Percentiles rank a stretch among this genome's conserved stretches.
These are phyloP conservation scores for Pagrus major DNA, from an alignment of 2,113 vertebrate species.

Conservation along the genomic window DNA sequence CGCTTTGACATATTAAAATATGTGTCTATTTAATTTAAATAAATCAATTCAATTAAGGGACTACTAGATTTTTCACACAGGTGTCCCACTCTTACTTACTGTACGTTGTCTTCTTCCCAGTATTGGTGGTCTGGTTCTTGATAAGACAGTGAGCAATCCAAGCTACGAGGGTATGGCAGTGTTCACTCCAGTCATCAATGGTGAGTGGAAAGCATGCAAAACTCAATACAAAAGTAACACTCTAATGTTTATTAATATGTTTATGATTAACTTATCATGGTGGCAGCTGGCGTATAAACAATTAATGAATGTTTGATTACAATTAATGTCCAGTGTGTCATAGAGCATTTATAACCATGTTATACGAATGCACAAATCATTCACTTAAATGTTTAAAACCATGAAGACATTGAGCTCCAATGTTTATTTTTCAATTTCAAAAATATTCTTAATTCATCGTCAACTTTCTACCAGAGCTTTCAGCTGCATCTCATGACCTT, in stretches of 20 bases:
- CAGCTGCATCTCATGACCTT: too few relatives aligned
- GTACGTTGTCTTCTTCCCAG: slow-evolving; percentile 73
- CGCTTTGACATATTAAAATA: neutral
- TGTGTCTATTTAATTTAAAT: neutral
- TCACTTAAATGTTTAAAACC: too few relatives aligned
- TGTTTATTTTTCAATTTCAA: too few relatives aligned
- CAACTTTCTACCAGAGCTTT: too few relatives aligned
- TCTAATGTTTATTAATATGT: too few relatives aligned
- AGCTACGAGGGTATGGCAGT: slow-evolving; percentile 92
- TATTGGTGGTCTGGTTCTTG: slow-evolving; percentile 92
- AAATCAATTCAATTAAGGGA: neutral
- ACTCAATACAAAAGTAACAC: neutral
- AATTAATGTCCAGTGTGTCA: too few relatives aligned
- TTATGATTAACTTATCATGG: neutral
- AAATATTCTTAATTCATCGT: too few relatives aligned
- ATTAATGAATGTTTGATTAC: too few relatives aligned
- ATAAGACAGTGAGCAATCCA: slow-evolving; percentile 89
- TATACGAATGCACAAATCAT: too few relatives aligned
- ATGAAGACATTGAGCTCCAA: too few relatives aligned
- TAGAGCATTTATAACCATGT: too few relatives aligned
- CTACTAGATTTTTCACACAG: neutral
- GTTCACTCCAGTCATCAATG: slow-evolving; percentile 93
- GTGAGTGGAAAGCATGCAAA: slow-evolving; percentile 81
- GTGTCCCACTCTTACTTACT: neutral
- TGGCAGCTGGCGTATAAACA: neutral